Percentiles rank a stretch among this genome's conserved stretches.
Evolutionary conservation across 2,888 invertebrate genomes (phyloP).

Genomic region (Argyresthia goedartella): DNA sequence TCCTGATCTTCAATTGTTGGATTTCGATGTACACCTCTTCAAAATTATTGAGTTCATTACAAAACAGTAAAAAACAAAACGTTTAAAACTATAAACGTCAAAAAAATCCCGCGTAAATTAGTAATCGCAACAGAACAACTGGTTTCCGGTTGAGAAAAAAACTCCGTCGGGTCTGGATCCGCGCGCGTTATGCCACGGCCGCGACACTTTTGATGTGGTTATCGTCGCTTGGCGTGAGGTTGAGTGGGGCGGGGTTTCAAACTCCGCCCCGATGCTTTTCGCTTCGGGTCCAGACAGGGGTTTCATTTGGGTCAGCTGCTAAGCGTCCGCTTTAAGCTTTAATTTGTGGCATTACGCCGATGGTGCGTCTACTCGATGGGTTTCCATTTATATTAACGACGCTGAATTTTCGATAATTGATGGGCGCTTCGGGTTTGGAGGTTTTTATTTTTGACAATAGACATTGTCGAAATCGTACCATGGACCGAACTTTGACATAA

Average conservation of each 20-base stretch:
- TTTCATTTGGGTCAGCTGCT: constrained; percentile 68
- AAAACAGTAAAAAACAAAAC: not conserved
- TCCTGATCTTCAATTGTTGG: not conserved
- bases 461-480: too few relatives aligned
- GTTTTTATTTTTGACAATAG: not conserved
- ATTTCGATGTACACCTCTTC: not conserved
- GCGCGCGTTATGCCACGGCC: constrained; percentile 45
- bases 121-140: not conserved
- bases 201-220: constrained; percentile 61
- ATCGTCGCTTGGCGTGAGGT: constrained; percentile 34
- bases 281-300: constrained; percentile 35
- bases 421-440: not conserved
- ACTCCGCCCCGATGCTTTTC: constrained; percentile 66
- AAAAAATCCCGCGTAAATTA: not conserved
- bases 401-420: constrained; percentile 44
- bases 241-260: constrained; percentile 42
- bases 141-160: constrained; percentile 9
- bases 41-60: not conserved
- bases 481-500: too few relatives aligned
- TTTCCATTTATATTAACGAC: constrained; percentile 59
- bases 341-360: constrained; percentile 66
- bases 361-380: constrained; percentile 36
- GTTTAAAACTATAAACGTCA: not conserved
- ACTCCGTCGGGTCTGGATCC: constrained; percentile 29
- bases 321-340: constrained; percentile 69